phyloP scores from a whole-genome alignment of 2,797 vertebrate species.

The Scleropages formosus region DNA sequence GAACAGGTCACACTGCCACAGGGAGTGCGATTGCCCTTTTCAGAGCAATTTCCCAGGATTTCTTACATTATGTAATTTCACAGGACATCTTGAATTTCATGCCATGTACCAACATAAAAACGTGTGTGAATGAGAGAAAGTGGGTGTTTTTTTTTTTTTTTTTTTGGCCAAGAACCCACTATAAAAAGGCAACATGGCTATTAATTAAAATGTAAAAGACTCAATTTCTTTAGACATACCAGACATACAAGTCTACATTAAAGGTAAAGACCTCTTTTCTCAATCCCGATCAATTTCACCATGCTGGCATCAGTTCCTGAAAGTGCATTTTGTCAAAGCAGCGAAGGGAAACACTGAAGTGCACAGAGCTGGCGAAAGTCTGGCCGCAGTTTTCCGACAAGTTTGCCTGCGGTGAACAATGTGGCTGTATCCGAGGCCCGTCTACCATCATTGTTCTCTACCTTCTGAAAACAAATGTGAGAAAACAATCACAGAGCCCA shows the following conservation, averaged over 20 bases:
- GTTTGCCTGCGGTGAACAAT: background rate
- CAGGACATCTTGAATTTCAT: conserved; percentile 42
- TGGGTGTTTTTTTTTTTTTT: conserved; percentile 35
- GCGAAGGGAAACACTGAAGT: background rate
- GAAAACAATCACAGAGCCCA: conserved; percentile 47
- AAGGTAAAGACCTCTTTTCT: background rate
- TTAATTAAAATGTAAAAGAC: background rate
- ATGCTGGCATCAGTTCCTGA: background rate
- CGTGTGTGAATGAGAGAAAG: conserved; percentile 46
- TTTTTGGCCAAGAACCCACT: background rate
- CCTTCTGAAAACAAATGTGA: conserved; percentile 48
- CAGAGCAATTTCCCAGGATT: background rate
- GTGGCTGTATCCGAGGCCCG: background rate
- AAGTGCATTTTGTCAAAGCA: background rate
- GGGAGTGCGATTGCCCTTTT: background rate
- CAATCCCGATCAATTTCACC: background rate
- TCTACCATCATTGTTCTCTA: conserved; percentile 55
- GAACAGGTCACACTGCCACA: no score
- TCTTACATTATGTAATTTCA: conserved; percentile 20
- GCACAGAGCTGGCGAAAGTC: no score
- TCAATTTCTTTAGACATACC: background rate
- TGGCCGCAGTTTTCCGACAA: no score
- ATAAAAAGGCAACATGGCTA: background rate
- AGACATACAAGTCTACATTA: background rate
- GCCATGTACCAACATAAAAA: conserved; percentile 44